These are phyloP conservation scores for Nyctalus aviator DNA, from an alignment of 2,797 vertebrate species.

Conservation along the genomic window DNA sequence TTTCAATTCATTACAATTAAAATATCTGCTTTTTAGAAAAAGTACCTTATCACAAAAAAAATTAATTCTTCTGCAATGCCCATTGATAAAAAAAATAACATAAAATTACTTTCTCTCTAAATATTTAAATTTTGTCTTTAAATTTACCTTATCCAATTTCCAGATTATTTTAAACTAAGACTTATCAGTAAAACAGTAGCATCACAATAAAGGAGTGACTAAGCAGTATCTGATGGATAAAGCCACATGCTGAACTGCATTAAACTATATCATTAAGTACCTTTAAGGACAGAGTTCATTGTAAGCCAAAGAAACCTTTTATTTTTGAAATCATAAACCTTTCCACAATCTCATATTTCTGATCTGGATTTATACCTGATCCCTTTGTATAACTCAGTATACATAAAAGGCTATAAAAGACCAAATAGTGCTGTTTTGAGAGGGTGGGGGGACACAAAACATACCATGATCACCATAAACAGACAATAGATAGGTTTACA, in stretches of 20 bases:
- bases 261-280: neutral
- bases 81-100: neutral
- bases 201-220: neutral
- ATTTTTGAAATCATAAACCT: conserved; percentile 26
- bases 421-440: neutral
- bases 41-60: neutral
- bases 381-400: neutral
- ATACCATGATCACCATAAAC: neutral
- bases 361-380: conserved; percentile 18
- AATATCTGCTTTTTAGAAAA: conserved; percentile 9
- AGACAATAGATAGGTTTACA: neutral
- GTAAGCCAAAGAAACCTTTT: neutral
- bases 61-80: neutral
- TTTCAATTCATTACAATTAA: neutral
- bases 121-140: conserved; percentile 25
- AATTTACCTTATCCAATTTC: neutral
- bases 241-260: neutral
- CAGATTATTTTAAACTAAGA: conserved; percentile 11
- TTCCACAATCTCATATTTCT: conserved; percentile 28
- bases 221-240: neutral
- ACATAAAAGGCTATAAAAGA: neutral
- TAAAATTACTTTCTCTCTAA: neutral
- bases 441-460: neutral
- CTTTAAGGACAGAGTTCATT: neutral
- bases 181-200: neutral